These are phyloP conservation scores for Myopa testacea DNA, from an alignment of 2,888 invertebrate genomes.

Conservation along the genomic window DNA sequence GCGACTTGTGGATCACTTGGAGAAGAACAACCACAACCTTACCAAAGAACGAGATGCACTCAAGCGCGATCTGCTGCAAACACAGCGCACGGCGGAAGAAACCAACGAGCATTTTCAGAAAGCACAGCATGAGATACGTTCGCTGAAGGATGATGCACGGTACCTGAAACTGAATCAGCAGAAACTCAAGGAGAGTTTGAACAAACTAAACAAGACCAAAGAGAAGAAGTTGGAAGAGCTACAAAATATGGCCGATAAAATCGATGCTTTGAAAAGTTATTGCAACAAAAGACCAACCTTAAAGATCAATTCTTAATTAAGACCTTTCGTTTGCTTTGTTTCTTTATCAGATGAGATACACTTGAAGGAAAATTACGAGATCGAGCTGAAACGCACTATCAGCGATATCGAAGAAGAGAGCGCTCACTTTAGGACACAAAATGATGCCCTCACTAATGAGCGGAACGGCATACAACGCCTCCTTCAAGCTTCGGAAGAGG, in stretches of 20 bases:
- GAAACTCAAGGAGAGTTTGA: slow-evolving; percentile 58
- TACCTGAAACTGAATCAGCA: slow-evolving; percentile 57
- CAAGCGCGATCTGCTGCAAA: slow-evolving; percentile 59
- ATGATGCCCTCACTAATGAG: slow-evolving; percentile 82
- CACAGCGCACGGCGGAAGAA: slow-evolving; percentile 54
- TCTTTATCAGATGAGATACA: slow-evolving; percentile 61
- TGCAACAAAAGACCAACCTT: no score
- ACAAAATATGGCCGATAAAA: slow-evolving; percentile 62
- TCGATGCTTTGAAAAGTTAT: slow-evolving; percentile 62
- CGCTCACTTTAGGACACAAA: slow-evolving; percentile 72
- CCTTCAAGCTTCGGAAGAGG: slow-evolving; percentile 76
- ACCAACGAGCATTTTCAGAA: slow-evolving; percentile 57
- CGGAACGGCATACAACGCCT: slow-evolving; percentile 82
- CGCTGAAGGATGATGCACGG: slow-evolving; percentile 60
- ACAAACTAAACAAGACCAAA: slow-evolving; percentile 60
- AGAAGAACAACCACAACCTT: slow-evolving; percentile 61
- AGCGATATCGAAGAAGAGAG: slow-evolving; percentile 62
- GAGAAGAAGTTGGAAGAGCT: slow-evolving; percentile 64
- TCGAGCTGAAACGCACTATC: slow-evolving; percentile 64
- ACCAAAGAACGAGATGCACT: slow-evolving; percentile 64
- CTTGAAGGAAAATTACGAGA: slow-evolving; percentile 63
- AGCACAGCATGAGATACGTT: slow-evolving; percentile 63
- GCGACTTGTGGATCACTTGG: slow-evolving; percentile 60
- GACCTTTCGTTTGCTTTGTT: not conserved
- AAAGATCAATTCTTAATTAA: no score